A percentile compares a stretch with the other conserved stretches of the same genome.
Evolutionary conservation across 2,113 vertebrate species (phyloP).

Genomic region (Sander lucioperca): DNA sequence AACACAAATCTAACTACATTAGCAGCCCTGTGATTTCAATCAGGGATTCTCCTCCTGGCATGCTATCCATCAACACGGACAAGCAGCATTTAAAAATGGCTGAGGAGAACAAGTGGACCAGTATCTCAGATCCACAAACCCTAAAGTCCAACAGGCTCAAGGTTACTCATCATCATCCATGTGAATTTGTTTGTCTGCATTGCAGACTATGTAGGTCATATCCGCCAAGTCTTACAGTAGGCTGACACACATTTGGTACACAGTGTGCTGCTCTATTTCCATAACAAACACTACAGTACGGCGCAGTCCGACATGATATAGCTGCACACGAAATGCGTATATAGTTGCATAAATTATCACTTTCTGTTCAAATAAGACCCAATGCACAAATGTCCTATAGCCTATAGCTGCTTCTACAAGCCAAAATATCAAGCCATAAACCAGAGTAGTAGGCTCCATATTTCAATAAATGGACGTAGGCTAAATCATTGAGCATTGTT

Average conservation of each 20-base stretch:
- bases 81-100: slow-evolving; percentile 16
- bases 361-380: neutral
- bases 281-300: slow-evolving; percentile 3
- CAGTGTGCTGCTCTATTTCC: slow-evolving; percentile 47
- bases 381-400: neutral
- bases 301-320: neutral
- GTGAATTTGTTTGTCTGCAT: slow-evolving; percentile 55
- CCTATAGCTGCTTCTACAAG: neutral
- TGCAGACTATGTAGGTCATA: slow-evolving; percentile 71
- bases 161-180: slow-evolving; percentile 61
- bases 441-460: neutral
- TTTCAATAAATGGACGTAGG: neutral
- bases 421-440: slow-evolving; percentile 13
- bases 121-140: slow-evolving; percentile 26
- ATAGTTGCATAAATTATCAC: slow-evolving; percentile 2
- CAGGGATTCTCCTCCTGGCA: slow-evolving; percentile 49
- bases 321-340: neutral
- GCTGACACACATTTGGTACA: slow-evolving; percentile 57
- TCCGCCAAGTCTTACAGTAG: slow-evolving; percentile 45
- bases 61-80: slow-evolving; percentile 2
- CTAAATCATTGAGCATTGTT: neutral
- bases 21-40: slow-evolving; percentile 1
- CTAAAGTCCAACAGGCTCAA: slow-evolving; percentile 21
- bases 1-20: neutral
- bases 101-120: neutral